A percentile compares a stretch with the other conserved stretches of the same genome.
Evolutionary conservation across 2,113 vertebrate genomes (phyloP).

Genomic region (Ochotona curzoniae): DNA sequence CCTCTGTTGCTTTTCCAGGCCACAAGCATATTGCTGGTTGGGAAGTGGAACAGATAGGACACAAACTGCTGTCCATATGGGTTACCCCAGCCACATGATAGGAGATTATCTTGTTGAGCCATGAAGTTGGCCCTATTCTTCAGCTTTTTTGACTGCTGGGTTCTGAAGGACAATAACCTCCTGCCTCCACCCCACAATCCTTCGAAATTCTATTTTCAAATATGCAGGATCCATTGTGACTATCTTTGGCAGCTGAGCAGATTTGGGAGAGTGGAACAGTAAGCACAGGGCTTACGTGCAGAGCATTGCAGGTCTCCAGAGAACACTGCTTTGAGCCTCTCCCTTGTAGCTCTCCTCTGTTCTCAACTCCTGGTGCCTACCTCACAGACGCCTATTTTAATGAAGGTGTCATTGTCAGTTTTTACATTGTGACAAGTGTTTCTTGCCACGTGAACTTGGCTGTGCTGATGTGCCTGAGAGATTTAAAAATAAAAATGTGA

Average conservation of each 20-base stretch:
- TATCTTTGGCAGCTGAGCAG: background rate
- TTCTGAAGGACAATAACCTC: background rate
- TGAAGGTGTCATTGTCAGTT: constrained; percentile 63
- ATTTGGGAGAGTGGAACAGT: background rate
- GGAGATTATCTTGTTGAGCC: no score
- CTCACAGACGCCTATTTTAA: constrained; percentile 54
- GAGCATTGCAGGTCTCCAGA: background rate
- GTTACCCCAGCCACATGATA: no score
- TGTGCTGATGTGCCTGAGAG: background rate
- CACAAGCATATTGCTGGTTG: no score
- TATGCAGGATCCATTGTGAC: background rate
- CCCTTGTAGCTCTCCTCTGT: background rate
- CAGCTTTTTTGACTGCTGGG: background rate
- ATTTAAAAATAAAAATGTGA: constrained; percentile 47
- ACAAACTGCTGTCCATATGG: no score
- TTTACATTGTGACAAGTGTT: constrained; percentile 47
- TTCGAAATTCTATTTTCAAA: background rate
- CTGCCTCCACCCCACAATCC: background rate
- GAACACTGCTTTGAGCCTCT: background rate
- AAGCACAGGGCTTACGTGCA: background rate
- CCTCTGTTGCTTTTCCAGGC: no score
- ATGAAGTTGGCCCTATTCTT: background rate
- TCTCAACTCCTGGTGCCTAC: constrained; percentile 31
- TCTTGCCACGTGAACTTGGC: constrained; percentile 27
- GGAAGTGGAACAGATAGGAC: no score